phyloP scores from a whole-genome alignment of 2,888 invertebrate species.

The Rotaria socialis region DNA sequence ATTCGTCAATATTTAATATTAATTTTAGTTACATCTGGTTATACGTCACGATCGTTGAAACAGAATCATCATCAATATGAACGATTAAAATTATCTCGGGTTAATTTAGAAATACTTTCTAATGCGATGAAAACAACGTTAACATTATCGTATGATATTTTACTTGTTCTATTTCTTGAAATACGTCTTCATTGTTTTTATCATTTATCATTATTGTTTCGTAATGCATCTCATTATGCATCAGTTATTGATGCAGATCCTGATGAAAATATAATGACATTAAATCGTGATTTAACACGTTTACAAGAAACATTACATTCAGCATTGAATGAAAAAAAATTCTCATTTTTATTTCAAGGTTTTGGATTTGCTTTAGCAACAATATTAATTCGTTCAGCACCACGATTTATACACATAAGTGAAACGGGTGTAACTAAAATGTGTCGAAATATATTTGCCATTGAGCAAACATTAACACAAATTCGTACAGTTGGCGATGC shows the following conservation, averaged over 20 bases:
- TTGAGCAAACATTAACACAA: conserved; percentile 44
- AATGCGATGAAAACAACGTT: conserved; percentile 35
- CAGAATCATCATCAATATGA: conserved; percentile 29
- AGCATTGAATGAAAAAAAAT: conserved; percentile 39
- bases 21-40: neutral
- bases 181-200: conserved; percentile 46
- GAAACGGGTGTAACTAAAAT: conserved; percentile 42
- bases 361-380: conserved; percentile 43
- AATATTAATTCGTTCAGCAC: conserved; percentile 41
- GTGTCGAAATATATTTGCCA: conserved; percentile 46
- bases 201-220: conserved; percentile 42
- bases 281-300: conserved; percentile 44
- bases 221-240: conserved; percentile 43
- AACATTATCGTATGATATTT: conserved; percentile 40
- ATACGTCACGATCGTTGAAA: neutral
- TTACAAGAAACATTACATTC: conserved; percentile 44
- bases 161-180: conserved; percentile 43
- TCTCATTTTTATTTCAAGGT: conserved; percentile 43
- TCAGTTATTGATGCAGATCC: conserved; percentile 41
- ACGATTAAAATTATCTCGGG: conserved; percentile 19
- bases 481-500: conserved; percentile 42
- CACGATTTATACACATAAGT: conserved; percentile 40
- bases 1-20: too few relatives aligned
- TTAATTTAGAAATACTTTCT: conserved; percentile 20
- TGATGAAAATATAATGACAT: conserved; percentile 40